Base-by-base conservation (phyloP, 1,140 invertebrate genomes). In the Megalonaias nervosa region DNA sequence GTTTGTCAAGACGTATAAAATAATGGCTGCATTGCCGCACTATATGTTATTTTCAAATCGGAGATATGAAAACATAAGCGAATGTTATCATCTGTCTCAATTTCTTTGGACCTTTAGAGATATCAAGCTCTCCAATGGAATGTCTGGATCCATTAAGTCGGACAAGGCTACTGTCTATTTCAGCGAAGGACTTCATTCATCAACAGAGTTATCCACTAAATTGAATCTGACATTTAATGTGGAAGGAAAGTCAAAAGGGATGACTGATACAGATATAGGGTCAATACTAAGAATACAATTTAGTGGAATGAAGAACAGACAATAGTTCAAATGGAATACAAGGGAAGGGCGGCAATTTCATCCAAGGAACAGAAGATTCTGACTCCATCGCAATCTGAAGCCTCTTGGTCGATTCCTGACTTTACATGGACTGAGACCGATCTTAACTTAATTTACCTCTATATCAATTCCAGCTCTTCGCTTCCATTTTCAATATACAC, bases 231-330 rank as follows among this genome's bases (percentile, higher is more conserved):
- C n/a, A n/a, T n/a, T n/a, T n/a, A n/a, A n/a, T n/a, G n/a, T n/a
- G n/a, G n/a, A n/a, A n/a, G n/a, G n/a, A n/a, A n/a, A n/a, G n/a
- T n/a, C n/a, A n/a, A n/a, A n/a, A n/a, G n/a, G n/a, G n/a, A n/a
- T 77, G 69, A 71, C 81, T 19, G 81, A 83, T 59, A 72, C 79
- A 21, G 79, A 80, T 21, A 83, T 83, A 67, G 81, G 81, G 48
- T 75, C 81, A 6, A 72, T 75, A 62, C 19, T 83, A 13, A 75
- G 58, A 38, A 26, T 83, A n/a, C 71, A 76, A 23, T 79, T 83
- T 60, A 59, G 57, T 14, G 16, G 66, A 59, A 26, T 83, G 21
- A 61, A 16, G 21, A 17, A 17, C n/a, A 48, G 14, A 65, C 75
- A 9, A 13, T 55, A 5, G 64, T 83, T 4, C 66, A 56, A 3